Conservation (phyloP, 1,140 invertebrate genomes). For the Ridgeia piscesae region DNA sequence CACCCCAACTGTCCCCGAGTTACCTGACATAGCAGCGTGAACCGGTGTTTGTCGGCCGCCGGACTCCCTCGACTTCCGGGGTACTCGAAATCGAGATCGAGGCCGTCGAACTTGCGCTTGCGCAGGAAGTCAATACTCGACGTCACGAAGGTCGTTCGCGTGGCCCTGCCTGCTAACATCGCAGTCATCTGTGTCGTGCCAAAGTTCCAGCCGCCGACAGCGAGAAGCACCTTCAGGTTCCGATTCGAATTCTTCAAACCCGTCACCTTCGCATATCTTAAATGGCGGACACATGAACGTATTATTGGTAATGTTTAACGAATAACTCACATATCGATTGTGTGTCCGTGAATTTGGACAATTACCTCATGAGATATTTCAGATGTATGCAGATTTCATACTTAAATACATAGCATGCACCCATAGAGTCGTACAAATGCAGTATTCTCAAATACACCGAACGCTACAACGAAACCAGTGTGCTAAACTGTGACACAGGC, state of each 20-base stretch:
- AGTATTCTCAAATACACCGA: too few relatives aligned
- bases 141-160: conserved; percentile 31
- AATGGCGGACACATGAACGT: background rate
- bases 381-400: too few relatives aligned
- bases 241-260: conserved; percentile 7
- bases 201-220: conserved; percentile 76
- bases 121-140: conserved; percentile 79
- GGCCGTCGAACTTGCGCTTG: conserved; percentile 89
- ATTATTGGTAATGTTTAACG: background rate
- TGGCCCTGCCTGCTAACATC: conserved; percentile 27
- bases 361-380: too few relatives aligned
- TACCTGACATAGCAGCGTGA: conserved; percentile 73
- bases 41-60: conserved; percentile 71
- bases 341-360: too few relatives aligned
- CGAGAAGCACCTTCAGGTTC: conserved; percentile 59
- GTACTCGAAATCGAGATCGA: conserved; percentile 94
- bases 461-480: too few relatives aligned
- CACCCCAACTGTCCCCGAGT: too few relatives aligned
- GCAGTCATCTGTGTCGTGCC: conserved; percentile 71
- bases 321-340: background rate
- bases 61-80: conserved; percentile 63
- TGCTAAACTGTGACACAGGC: too few relatives aligned
- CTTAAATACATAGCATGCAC: too few relatives aligned
- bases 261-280: background rate
- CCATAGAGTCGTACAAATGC: too few relatives aligned